Evolutionary conservation across 2,888 invertebrate genomes (phyloP).

Genomic region (Cancer borealis): DNA sequence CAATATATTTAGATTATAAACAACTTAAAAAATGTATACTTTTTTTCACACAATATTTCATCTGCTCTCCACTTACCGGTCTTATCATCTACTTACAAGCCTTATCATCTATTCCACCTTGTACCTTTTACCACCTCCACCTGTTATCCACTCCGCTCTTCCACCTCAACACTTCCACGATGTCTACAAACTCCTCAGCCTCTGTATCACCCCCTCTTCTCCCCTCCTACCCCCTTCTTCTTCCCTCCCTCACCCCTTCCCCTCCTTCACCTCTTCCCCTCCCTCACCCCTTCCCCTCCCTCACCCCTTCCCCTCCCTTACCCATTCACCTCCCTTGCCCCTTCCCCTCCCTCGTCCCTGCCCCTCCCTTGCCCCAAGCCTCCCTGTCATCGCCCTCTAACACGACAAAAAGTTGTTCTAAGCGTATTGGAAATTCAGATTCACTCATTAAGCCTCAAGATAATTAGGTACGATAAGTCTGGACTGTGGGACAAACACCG

Average conservation of each 20-base stretch:
- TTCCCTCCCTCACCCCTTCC: neutral
- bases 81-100: neutral
- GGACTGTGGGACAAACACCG: conserved; percentile 29
- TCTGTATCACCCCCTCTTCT: neutral
- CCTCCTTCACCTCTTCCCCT: neutral
- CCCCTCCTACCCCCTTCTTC: neutral
- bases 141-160: neutral
- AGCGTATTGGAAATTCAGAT: conserved; percentile 21
- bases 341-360: neutral
- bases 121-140: neutral
- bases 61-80: too few species aligned
- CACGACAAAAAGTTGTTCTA: neutral
- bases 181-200: neutral
- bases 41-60: too few species aligned
- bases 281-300: neutral
- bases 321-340: neutral
- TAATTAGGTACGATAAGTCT: conserved; percentile 26
- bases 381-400: neutral
- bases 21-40: too few species aligned
- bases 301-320: neutral
- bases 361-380: neutral
- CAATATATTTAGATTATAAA: too few species aligned
- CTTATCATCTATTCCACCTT: too few species aligned
- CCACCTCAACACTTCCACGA: too few species aligned
- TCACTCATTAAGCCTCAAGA: conserved; percentile 24